phyloP scores from a whole-genome alignment of 2,888 invertebrate species.

The Rhingia rostrata region DNA sequence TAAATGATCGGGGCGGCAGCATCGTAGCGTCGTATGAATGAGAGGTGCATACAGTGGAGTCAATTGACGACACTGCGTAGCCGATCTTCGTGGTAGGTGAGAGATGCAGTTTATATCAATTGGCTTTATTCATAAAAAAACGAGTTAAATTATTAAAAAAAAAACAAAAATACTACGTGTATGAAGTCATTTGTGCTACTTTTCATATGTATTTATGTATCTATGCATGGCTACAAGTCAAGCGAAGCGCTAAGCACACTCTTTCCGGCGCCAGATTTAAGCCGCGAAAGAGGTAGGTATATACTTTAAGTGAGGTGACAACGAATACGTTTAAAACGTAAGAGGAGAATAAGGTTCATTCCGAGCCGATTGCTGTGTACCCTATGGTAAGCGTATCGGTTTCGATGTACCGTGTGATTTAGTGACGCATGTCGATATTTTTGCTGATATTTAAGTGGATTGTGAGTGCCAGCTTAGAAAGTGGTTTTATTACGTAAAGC shows the following conservation, averaged over 20 bases:
- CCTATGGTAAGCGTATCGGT: constrained; percentile 30
- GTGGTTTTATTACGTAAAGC: neutral
- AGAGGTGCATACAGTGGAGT: constrained; percentile 58
- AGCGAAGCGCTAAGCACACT: constrained; percentile 50
- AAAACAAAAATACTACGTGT: neutral
- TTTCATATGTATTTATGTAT: constrained; percentile 56
- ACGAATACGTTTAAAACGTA: neutral
- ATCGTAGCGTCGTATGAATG: constrained; percentile 53
- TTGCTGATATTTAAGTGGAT: neutral
- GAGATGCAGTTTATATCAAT: constrained; percentile 55
- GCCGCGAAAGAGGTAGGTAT: constrained; percentile 11
- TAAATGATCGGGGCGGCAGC: constrained; percentile 48
- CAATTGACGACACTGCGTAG: constrained; percentile 52
- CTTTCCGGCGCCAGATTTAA: constrained; percentile 72
- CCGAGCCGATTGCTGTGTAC: constrained; percentile 32
- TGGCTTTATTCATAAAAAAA: constrained; percentile 63
- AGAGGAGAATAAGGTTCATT: constrained; percentile 62
- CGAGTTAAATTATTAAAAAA: constrained; percentile 55
- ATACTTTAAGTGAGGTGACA: constrained; percentile 15
- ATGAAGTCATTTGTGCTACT: constrained; percentile 71
- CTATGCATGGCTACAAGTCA: constrained; percentile 36
- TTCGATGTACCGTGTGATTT: constrained; percentile 40
- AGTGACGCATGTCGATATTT: constrained; percentile 18
- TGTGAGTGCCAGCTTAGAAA: constrained; percentile 24
- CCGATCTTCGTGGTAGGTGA: constrained; percentile 60